Percentiles rank a stretch among this genome's conserved stretches.
Evolutionary conservation across 2,888 invertebrate species (phyloP).

Genomic region (Eristalis intricaria): DNA sequence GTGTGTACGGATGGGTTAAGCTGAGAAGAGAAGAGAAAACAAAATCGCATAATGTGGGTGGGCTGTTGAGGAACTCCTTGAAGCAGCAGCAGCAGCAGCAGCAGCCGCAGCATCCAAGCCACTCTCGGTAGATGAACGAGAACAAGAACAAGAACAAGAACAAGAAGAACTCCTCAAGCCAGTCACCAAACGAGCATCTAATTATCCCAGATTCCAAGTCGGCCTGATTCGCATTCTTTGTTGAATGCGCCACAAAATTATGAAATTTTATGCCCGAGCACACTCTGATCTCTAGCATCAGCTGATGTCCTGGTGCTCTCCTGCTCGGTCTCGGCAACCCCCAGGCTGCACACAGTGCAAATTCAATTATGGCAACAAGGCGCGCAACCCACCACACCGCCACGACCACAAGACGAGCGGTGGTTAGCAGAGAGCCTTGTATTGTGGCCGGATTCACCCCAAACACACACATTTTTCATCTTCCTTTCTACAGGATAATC

Average conservation of each 20-base stretch:
- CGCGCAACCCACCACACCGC: background rate
- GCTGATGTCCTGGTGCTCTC: conserved; percentile 59
- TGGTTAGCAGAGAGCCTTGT: background rate
- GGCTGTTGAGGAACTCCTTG: conserved; percentile 59
- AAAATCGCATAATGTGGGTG: conserved; percentile 55
- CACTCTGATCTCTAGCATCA: conserved; percentile 69
- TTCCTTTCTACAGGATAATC: conserved; percentile 79
- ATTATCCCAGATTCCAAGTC: conserved; percentile 67
- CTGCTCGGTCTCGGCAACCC: conserved; percentile 5
- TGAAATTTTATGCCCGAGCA: conserved; percentile 69
- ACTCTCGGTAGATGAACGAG: conserved; percentile 59
- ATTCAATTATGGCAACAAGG: conserved; percentile 65
- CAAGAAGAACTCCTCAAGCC: conserved; percentile 31
- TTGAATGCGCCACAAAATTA: conserved; percentile 44
- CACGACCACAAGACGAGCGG: background rate
- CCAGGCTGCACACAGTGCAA: conserved; percentile 35
- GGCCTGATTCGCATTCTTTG: conserved; percentile 57
- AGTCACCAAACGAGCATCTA: conserved; percentile 68
- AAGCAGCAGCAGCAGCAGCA: conserved; percentile 27
- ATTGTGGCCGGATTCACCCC: conserved; percentile 23
- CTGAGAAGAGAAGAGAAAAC: background rate
- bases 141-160: conserved; percentile 34
- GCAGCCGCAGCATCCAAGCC: conserved; percentile 13
- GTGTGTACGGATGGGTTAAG: background rate
- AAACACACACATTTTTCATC: conserved; percentile 13